Conservation (phyloP, 2,888 invertebrate genomes). For the Clostera curtula region DNA sequence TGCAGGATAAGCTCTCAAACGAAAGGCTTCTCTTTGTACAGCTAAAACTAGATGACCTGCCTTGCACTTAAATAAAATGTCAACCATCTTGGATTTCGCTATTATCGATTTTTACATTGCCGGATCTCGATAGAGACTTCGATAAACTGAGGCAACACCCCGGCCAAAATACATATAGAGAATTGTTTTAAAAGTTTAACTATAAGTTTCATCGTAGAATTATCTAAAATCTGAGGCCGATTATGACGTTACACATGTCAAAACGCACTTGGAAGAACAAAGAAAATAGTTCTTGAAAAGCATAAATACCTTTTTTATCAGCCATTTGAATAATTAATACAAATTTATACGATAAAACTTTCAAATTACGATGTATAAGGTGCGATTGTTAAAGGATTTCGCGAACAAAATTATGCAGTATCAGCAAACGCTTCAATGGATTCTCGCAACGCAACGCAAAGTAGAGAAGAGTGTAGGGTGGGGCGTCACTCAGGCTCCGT, state of each 20-base stretch:
- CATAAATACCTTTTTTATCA: conserved; percentile 75
- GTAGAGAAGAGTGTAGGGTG: too few relatives aligned
- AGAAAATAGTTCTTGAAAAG: conserved; percentile 46
- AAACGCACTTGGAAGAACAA: conserved; percentile 51
- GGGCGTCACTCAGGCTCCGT: too few relatives aligned
- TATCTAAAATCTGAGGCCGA: conserved; percentile 29
- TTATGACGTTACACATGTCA: conserved; percentile 69
- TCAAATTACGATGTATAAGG: conserved; percentile 28
- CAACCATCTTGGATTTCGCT: too few relatives aligned
- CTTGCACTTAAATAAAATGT: too few relatives aligned
- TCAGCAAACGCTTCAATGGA: conserved; percentile 43
- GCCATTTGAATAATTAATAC: conserved; percentile 61
- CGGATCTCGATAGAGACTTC: too few relatives aligned
- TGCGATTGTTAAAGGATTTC: conserved; percentile 31
- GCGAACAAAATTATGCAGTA: conserved; percentile 43
- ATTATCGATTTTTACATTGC: too few relatives aligned
- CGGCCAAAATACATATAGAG: too few relatives aligned
- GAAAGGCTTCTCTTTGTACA: too few relatives aligned
- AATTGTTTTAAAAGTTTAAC: too few relatives aligned
- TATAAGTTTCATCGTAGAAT: conserved; percentile 24
- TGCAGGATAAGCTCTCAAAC: too few relatives aligned
- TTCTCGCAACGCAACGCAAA: conserved; percentile 41
- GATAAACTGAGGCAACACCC: too few relatives aligned
- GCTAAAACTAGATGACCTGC: too few relatives aligned
- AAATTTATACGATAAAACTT: conserved; percentile 39